phyloP scores from a whole-genome alignment of 2,113 vertebrate genomes.

The Chaenogobius annularis region DNA sequence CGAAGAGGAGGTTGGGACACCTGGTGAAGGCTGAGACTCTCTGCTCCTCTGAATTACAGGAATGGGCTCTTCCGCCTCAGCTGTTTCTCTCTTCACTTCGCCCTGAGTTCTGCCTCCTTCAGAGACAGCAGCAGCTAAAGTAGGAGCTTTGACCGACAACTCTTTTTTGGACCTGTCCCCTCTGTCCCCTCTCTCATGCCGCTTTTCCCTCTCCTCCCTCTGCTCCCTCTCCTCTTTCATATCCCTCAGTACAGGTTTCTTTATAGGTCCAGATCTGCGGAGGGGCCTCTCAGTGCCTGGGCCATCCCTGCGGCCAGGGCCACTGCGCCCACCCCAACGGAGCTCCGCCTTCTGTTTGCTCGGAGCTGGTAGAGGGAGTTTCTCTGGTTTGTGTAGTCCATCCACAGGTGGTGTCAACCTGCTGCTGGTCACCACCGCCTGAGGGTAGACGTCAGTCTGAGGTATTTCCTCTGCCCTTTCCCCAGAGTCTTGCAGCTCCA shows the following conservation, averaged over 20 bases:
- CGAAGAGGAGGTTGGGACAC: conserved; percentile 55
- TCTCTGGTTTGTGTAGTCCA: conserved; percentile 84
- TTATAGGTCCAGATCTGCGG: conserved; percentile 94
- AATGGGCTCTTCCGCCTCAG: conserved; percentile 53
- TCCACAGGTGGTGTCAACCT: conserved; percentile 77
- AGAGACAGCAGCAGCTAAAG: conserved; percentile 67
- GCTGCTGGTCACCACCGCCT: conserved; percentile 56
- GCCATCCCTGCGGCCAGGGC: conserved; percentile 85
- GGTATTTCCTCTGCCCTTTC: conserved; percentile 85
- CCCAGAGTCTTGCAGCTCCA: conserved; percentile 78
- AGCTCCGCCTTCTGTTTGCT: conserved; percentile 92
- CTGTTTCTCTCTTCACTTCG: conserved; percentile 63
- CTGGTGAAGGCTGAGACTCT: conserved; percentile 64
- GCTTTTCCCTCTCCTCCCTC: conserved; percentile 88
- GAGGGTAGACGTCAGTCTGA: conserved; percentile 84
- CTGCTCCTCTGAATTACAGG: conserved; percentile 44
- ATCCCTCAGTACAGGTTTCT: conserved; percentile 94
- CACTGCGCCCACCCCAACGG: conserved; percentile 90
- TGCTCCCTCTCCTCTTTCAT: conserved; percentile 98
- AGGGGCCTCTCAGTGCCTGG: conserved; percentile 83
- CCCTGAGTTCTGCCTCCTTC: conserved; percentile 69
- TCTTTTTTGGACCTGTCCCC: conserved; percentile 83
- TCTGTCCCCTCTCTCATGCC: conserved; percentile 29
- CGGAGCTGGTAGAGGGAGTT: conserved; percentile 71
- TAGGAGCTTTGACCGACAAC: conserved; percentile 57